Percentiles rank a stretch among this genome's conserved stretches.
Conservation (phyloP, 2,797 vertebrate species). For the Aselliscus stoliczkanus region DNA sequence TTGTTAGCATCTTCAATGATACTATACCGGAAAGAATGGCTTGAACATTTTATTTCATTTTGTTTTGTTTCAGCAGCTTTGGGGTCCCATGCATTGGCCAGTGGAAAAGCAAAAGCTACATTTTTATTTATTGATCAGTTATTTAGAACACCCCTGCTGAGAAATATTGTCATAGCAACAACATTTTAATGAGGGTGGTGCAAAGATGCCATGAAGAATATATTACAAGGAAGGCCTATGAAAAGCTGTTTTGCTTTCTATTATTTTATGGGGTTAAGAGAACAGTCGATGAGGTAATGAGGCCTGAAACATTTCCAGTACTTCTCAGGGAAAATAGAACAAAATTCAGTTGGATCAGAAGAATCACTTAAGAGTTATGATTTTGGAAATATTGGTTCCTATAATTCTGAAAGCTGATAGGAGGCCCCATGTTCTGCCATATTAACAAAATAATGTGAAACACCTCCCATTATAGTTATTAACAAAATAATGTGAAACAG, state of each 20-base stretch:
- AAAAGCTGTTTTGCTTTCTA: constrained; percentile 58
- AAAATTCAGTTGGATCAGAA: not conserved
- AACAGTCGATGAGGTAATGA: constrained; percentile 66
- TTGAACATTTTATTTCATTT: constrained; percentile 29
- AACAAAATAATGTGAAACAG: not conserved
- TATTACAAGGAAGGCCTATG: constrained; percentile 22
- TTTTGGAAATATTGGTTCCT: not conserved
- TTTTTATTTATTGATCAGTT: constrained; percentile 71
- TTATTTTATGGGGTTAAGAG: constrained; percentile 61
- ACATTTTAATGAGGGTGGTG: constrained; percentile 62
- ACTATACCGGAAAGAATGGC: not conserved
- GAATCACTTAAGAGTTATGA: not conserved
- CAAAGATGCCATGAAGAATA: constrained; percentile 56
- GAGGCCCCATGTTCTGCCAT: rapidly evolving
- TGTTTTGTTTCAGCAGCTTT: constrained; percentile 1
- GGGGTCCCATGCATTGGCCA: constrained; percentile 1
- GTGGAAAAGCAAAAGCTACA: constrained; percentile 55
- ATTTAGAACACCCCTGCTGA: constrained; percentile 68
- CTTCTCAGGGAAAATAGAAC: constrained; percentile 48
- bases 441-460: not conserved
- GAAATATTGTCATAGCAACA: constrained; percentile 56
- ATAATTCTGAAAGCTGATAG: not conserved
- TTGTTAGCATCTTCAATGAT: not conserved
- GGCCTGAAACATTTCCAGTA: constrained; percentile 54
- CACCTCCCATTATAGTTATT: not conserved